Evolutionary conservation across 2,888 invertebrate genomes (phyloP).

Genomic region (Volucella zonaria): DNA sequence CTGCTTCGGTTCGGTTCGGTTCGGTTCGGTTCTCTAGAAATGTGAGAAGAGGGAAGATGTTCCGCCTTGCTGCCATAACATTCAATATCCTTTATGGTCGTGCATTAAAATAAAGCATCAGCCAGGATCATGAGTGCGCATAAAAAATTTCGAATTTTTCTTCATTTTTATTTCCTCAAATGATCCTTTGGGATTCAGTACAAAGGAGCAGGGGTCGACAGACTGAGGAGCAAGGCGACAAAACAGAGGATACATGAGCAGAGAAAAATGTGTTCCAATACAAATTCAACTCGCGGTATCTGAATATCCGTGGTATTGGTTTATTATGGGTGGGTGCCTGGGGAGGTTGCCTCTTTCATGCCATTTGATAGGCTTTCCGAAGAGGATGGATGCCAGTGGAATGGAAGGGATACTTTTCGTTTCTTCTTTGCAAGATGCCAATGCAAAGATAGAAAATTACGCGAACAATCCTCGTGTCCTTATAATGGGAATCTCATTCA

Average conservation of each 20-base stretch:
- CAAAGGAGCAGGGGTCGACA: background rate
- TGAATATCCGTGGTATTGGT: background rate
- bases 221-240: background rate
- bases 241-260: background rate
- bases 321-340: too few relatives aligned
- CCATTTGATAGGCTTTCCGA: constrained; percentile 34
- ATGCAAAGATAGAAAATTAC: constrained; percentile 19
- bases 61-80: constrained; percentile 10
- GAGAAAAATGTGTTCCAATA: constrained; percentile 13
- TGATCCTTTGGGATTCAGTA: constrained; percentile 47
- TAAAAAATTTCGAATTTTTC: constrained; percentile 53
- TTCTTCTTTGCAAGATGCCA: background rate
- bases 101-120: constrained; percentile 67
- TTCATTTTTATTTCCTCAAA: constrained; percentile 56
- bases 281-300: background rate
- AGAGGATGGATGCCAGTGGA: background rate
- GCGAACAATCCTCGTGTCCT: constrained; percentile 23
- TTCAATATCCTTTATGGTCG: constrained; percentile 64
- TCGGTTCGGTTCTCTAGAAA: background rate
- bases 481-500: constrained; percentile 18
- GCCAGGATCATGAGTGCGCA: constrained; percentile 62
- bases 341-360: background rate
- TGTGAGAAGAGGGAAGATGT: background rate
- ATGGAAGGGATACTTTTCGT: background rate
- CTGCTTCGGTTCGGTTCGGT: constrained; percentile 10